phyloP scores from a whole-genome alignment of 2,113 vertebrate species.

The Eubucco bourcierii region DNA sequence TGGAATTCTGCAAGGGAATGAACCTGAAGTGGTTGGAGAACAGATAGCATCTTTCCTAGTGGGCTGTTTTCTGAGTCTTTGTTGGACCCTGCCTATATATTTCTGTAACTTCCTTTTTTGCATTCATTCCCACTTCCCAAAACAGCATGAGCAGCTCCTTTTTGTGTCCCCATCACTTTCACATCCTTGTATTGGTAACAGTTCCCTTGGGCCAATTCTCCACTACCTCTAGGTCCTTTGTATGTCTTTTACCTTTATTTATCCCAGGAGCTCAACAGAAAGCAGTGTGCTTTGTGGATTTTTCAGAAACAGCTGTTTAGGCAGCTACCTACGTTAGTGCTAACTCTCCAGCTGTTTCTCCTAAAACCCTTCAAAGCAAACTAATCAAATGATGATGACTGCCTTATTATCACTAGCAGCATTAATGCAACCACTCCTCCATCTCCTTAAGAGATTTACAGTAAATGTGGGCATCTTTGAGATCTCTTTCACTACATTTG shows the following conservation, averaged over 20 bases:
- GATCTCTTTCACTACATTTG: neutral
- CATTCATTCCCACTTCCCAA: neutral
- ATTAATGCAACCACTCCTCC: neutral
- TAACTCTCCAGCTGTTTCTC: neutral
- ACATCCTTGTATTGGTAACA: neutral
- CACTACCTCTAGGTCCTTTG: neutral
- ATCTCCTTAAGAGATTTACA: neutral
- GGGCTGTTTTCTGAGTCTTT: neutral
- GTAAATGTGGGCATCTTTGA: neutral
- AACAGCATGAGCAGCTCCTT: neutral
- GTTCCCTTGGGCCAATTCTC: neutral
- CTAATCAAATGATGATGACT: neutral
- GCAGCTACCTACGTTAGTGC: neutral
- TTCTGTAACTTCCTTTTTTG: neutral
- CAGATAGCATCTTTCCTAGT: neutral
- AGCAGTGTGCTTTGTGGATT: neutral
- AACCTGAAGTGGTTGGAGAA: neutral
- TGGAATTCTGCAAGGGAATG: neutral
- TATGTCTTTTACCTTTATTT: neutral
- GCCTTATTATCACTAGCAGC: neutral
- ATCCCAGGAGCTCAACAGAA: neutral
- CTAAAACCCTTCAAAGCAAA: neutral
- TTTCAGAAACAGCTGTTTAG: neutral
- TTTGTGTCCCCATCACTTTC: neutral
- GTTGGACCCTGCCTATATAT: neutral